These are phyloP conservation scores for Drosophila setifemur DNA, from an alignment of 1,140 invertebrate genomes.

Conservation along the genomic window DNA sequence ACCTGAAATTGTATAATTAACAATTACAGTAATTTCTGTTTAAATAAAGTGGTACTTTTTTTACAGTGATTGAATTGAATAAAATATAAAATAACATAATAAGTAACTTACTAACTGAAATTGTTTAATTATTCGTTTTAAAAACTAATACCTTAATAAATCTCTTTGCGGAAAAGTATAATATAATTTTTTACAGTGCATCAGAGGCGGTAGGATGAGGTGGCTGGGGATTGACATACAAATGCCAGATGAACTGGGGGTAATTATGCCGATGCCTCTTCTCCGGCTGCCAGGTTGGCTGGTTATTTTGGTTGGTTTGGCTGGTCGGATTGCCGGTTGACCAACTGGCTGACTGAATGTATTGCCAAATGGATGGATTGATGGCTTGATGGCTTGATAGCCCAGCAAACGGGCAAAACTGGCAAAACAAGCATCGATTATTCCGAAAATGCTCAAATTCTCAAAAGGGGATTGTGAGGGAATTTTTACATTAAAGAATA, in stretches of 20 bases:
- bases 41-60: too few species aligned
- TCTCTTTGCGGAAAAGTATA: too few species aligned
- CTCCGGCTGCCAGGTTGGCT: constrained; percentile 4
- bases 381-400: constrained; percentile 7
- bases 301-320: not conserved
- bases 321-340: not conserved
- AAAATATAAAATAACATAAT: too few species aligned
- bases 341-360: not conserved
- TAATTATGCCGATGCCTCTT: constrained; percentile 47
- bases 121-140: too few species aligned
- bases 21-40: too few species aligned
- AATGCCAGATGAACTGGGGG: constrained; percentile 17
- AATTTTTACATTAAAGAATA: too few species aligned
- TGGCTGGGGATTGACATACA: not conserved
- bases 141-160: too few species aligned
- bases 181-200: constrained; percentile 1
- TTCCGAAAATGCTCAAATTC: constrained; percentile 27
- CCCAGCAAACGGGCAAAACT: constrained; percentile 31
- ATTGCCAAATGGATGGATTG: not conserved
- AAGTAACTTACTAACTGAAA: too few species aligned
- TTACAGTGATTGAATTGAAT: too few species aligned
- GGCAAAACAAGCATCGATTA: constrained; percentile 37
- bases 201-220: too few species aligned
- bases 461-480: not conserved
- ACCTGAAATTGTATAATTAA: too few species aligned